phyloP scores from a whole-genome alignment of 1,140 invertebrate genomes.

The Scaptodrosophila lebanonensis region DNA sequence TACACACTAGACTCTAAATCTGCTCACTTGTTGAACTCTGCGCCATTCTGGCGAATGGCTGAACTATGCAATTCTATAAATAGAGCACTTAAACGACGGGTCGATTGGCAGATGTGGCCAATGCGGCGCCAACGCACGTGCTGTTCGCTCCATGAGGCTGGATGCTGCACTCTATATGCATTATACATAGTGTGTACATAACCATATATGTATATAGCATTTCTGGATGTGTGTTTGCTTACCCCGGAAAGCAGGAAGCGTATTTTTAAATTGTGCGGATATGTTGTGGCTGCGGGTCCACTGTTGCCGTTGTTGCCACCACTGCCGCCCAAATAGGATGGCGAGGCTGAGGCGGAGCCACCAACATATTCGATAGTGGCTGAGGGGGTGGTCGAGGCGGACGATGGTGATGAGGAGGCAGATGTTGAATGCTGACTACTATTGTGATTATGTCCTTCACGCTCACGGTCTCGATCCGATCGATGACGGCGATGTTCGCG shows the following conservation, averaged over 20 bases:
- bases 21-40: too few relatives aligned
- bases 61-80: too few relatives aligned
- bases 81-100: too few relatives aligned
- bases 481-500: conserved; percentile 58
- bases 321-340: conserved; percentile 50
- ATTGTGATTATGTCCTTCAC: conserved; percentile 50
- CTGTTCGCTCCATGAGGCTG: too few relatives aligned
- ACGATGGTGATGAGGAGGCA: conserved; percentile 70
- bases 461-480: conserved; percentile 48
- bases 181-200: too few relatives aligned
- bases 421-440: conserved; percentile 67
- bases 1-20: too few relatives aligned
- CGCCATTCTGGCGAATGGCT: too few relatives aligned
- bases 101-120: too few relatives aligned
- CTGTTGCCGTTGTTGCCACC: conserved; percentile 17
- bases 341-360: conserved; percentile 65
- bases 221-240: conserved; percentile 33
- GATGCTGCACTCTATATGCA: too few relatives aligned
- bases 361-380: conserved; percentile 68
- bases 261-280: conserved; percentile 77
- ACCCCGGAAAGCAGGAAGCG: conserved; percentile 76
- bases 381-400: conserved; percentile 67
- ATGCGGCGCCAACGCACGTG: too few relatives aligned
- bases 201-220: background rate
- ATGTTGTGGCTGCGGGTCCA: conserved; percentile 58